phyloP scores from a whole-genome alignment of 2,113 vertebrate species.

The Etheostoma spectabile region DNA sequence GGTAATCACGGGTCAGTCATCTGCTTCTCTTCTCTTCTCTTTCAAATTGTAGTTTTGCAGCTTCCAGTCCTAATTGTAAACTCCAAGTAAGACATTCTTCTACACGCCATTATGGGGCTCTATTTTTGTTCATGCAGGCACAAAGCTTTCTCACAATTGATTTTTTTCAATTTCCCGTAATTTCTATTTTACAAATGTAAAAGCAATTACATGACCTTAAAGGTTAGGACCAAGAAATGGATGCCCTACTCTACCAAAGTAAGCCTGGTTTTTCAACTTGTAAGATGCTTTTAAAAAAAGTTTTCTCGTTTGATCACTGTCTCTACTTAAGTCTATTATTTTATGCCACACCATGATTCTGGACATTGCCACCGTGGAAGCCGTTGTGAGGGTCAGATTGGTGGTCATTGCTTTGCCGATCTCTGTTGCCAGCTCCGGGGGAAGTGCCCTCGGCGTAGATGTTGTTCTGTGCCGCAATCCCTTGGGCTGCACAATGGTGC shows the following conservation, averaged over 20 bases:
- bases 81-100: neutral
- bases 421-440: too few species aligned
- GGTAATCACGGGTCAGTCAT: neutral
- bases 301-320: neutral
- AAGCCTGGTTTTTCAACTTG: neutral
- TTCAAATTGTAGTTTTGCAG: neutral
- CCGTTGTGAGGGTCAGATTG: too few species aligned
- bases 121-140: neutral
- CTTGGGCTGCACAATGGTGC: too few species aligned
- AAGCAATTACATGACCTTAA: neutral
- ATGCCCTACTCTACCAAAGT: neutral
- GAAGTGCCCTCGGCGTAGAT: too few species aligned
- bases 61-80: neutral
- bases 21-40: neutral
- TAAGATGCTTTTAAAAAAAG: neutral
- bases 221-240: neutral
- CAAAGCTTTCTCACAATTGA: neutral
- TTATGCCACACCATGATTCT: too few species aligned
- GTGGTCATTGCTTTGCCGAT: too few species aligned
- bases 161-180: neutral
- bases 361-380: too few species aligned
- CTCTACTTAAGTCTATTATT: too few species aligned
- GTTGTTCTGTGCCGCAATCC: too few species aligned
- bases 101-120: neutral
- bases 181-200: neutral